These are phyloP conservation scores for Chlorospingus flavigularis DNA, from an alignment of 2,797 vertebrate genomes.

Conservation along the genomic window DNA sequence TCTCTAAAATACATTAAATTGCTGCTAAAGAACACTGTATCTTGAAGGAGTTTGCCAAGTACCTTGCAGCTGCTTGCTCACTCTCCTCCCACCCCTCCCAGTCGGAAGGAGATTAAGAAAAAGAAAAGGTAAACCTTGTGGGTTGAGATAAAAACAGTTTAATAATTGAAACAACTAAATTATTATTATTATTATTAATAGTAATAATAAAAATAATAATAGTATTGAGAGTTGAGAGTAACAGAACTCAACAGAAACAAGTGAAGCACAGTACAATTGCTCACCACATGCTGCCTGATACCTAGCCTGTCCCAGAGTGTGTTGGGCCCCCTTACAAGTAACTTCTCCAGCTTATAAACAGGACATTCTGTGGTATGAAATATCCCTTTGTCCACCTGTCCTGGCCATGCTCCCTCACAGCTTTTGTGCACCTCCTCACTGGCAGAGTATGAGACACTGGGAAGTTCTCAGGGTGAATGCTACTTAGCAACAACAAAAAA, in stretches of 20 bases:
- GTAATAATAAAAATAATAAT: too few species aligned
- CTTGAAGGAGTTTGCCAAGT: neutral
- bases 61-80: neutral
- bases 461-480: neutral
- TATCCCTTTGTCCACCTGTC: neutral
- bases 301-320: neutral
- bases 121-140: neutral
- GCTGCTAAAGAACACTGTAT: neutral
- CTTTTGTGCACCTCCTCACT: neutral
- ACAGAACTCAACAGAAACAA: neutral
- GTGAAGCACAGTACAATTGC: neutral
- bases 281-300: neutral
- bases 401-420: neutral
- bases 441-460: neutral
- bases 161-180: neutral
- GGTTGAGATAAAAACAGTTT: neutral
- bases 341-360: neutral
- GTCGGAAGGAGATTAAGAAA: neutral
- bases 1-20: neutral
- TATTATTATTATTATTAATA: too few species aligned
- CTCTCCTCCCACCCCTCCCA: neutral
- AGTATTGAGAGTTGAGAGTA: neutral
- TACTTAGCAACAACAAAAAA: neutral
- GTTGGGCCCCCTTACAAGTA: neutral
- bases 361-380: neutral